Base-by-base conservation (phyloP, 2,888 invertebrate genomes). In the Deilephila elpenor region DNA sequence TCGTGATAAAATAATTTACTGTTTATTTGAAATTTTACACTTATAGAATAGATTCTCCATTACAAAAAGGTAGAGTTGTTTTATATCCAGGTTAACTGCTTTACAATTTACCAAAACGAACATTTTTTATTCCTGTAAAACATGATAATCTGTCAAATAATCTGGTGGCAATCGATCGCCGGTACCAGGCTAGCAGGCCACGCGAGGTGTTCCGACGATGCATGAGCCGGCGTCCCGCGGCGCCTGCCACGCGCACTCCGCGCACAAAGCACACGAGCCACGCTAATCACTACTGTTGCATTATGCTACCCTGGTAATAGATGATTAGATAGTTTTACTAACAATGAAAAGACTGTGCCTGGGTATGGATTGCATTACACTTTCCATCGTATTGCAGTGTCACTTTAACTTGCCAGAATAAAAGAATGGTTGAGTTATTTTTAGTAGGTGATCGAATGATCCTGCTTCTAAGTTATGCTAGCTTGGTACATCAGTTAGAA, bases 271-370 rank as follows among this genome's bases (percentile, higher is more conserved):
- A 70, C 61, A 73, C 62, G 51, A 51, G 71, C 75, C 62, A 71
- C 74, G 73, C 78, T 78, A 78, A 78, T 78, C 76, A 78, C 78
- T 88, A 86, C 85, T 84, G 85, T 87, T 88, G 88, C 90, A 91
- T 91, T 90, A 91, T 91, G 87, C 85, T 80, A 78, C 83, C 86
- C 85, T 85, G 84, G 88, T 89, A 84, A 79, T 82, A 77, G 81
- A 77, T 75, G 72, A 76, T 75, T 73, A 74, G 74, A 74, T 74
- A 70, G 59, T 70, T 32, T 44, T 44, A 14, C 44, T 14, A 11
- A 44, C 44, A 44, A 44, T 44, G 44, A 44, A 32, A 5, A 44
- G 3, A 3, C 44, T 44, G 44, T 44, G 44, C 11, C 1, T 14
- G 14, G 14, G 0, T 25, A 25, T 25, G 25, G 25, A 25, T 25